Evolutionary conservation across 2,113 vertebrate species (phyloP).

Genomic region (Climacteris rufus): DNA sequence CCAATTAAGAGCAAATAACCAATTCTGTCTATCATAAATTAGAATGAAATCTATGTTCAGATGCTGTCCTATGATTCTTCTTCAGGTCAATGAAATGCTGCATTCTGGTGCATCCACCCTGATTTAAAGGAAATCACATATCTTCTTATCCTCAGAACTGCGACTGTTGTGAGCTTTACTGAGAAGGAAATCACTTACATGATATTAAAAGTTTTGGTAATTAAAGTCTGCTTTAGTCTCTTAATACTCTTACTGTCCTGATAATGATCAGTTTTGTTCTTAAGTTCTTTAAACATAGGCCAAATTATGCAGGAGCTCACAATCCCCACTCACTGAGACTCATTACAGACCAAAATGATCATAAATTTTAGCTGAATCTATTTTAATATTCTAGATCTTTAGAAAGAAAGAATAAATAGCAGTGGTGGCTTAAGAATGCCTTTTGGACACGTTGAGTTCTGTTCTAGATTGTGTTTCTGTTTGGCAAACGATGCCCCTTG

Average conservation of each 20-base stretch:
- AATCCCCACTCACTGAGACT: fast-evolving
- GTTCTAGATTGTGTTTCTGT: background rate
- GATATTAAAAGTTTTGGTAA: background rate
- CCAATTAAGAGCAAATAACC: background rate
- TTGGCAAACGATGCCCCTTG: background rate
- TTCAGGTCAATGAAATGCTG: background rate
- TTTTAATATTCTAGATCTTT: background rate
- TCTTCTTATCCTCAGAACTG: background rate
- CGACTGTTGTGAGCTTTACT: background rate
- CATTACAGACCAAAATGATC: background rate
- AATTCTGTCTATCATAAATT: background rate
- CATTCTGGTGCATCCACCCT: background rate
- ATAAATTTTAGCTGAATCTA: background rate
- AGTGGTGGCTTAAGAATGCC: background rate
- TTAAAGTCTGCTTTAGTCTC: background rate
- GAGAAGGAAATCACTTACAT: background rate
- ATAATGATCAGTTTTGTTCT: background rate
- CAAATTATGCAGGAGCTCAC: background rate
- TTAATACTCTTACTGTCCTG: background rate
- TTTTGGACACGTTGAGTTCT: background rate
- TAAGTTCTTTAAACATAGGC: background rate
- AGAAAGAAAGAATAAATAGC: background rate
- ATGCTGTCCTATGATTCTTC: background rate
- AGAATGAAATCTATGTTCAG: background rate
- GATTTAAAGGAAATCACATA: background rate